Percentiles rank a stretch among this genome's conserved stretches.
Conservation (phyloP, 2,797 vertebrate genomes). For the Lagodon rhomboides region DNA sequence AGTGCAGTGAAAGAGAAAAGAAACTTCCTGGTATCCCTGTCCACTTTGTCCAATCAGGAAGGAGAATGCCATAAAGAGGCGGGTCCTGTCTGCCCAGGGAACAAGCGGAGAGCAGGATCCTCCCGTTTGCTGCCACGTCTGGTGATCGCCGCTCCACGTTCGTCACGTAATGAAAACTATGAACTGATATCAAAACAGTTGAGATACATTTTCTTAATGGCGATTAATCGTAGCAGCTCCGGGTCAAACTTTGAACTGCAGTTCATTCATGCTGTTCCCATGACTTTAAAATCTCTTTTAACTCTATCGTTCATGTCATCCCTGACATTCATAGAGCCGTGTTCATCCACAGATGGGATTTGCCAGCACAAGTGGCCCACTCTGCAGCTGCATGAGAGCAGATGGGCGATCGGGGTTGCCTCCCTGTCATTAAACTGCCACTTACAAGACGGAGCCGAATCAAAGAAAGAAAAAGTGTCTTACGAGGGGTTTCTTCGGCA, state of each 20-base stretch:
- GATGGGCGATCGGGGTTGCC: not conserved
- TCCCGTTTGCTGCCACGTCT: too few species aligned
- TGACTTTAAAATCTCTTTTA: not conserved
- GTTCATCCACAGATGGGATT: not conserved
- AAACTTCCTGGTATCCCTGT: too few species aligned
- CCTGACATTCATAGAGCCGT: not conserved
- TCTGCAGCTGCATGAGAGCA: not conserved
- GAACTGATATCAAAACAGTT: too few species aligned
- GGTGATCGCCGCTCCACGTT: too few species aligned
- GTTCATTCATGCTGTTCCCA: not conserved
- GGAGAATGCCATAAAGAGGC: too few species aligned
- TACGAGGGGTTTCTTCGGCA: not conserved
- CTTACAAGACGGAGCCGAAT: not conserved
- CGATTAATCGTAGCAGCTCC: not conserved
- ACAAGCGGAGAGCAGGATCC: too few species aligned
- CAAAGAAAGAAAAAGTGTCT: not conserved
- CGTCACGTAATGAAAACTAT: too few species aligned
- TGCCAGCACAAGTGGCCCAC: not conserved
- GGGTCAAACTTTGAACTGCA: not conserved
- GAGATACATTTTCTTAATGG: not conserved
- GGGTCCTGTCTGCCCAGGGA: too few species aligned
- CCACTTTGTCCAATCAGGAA: too few species aligned
- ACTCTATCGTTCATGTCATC: too few species aligned
- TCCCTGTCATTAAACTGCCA: not conserved
- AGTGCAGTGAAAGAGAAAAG: too few species aligned